Conservation (phyloP, 2,113 vertebrate species). For the Xiphophorus hellerii region DNA sequence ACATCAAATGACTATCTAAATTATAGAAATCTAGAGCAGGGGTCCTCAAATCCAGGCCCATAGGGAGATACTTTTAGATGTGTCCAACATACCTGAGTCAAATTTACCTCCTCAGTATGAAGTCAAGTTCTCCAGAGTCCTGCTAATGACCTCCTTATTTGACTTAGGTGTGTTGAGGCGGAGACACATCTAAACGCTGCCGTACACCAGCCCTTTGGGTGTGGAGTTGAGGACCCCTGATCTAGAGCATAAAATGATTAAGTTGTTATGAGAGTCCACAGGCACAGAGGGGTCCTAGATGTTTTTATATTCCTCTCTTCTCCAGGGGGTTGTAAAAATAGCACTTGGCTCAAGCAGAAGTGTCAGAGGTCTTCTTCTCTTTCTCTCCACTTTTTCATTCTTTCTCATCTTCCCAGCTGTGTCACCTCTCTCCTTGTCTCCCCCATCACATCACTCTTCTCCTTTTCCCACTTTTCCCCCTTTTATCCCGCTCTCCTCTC, state of each 20-base stretch:
- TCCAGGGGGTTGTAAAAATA: slow-evolving; percentile 79
- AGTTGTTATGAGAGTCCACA: slow-evolving; percentile 51
- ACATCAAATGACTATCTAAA: not conserved
- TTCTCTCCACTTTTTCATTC: slow-evolving; percentile 8
- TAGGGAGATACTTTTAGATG: too few relatives aligned
- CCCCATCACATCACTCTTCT: slow-evolving; percentile 22
- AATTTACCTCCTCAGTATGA: too few relatives aligned
- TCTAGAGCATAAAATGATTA: slow-evolving; percentile 32
- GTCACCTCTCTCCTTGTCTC: slow-evolving; percentile 31
- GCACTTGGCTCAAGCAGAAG: slow-evolving; percentile 74
- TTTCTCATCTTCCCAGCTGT: slow-evolving; percentile 31
- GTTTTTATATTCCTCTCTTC: slow-evolving; percentile 58
- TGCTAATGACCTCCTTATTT: too few relatives aligned
- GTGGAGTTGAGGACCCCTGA: not conserved
- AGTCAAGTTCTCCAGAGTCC: too few relatives aligned
- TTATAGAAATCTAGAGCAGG: not conserved
- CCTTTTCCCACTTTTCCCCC: not conserved
- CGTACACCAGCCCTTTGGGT: too few relatives aligned
- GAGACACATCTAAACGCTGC: too few relatives aligned
- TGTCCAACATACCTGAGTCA: too few relatives aligned
- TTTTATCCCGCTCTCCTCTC: slow-evolving; percentile 54
- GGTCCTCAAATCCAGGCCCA: too few relatives aligned
- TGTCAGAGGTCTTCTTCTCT: slow-evolving; percentile 75
- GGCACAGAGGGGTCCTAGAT: slow-evolving; percentile 33
- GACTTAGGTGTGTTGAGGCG: too few relatives aligned